A percentile compares a stretch with the other conserved stretches of the same genome.
Evolutionary conservation across 2,888 invertebrate species (phyloP).

Genomic region (Drosophila formosana): DNA sequence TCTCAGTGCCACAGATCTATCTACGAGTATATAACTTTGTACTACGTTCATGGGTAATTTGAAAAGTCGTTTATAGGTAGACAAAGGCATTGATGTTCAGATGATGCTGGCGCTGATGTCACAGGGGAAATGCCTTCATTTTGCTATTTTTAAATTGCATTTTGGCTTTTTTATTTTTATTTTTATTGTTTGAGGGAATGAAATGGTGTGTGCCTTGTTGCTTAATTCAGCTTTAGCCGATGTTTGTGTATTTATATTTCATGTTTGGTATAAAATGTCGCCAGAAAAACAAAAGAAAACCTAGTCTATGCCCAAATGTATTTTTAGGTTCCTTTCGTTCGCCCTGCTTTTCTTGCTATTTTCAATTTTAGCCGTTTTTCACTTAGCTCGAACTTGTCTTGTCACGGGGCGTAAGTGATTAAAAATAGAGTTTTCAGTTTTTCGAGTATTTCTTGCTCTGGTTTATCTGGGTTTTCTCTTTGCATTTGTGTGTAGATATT

Average conservation of each 20-base stretch:
- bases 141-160: slow-evolving; percentile 75
- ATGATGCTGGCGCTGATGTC: slow-evolving; percentile 70
- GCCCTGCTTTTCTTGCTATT: slow-evolving; percentile 62
- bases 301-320: slow-evolving; percentile 43
- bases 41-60: slow-evolving; percentile 32
- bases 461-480: slow-evolving; percentile 12
- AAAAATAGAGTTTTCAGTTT: slow-evolving; percentile 68
- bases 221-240: slow-evolving; percentile 38
- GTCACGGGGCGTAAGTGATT: slow-evolving; percentile 64
- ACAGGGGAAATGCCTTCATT: slow-evolving; percentile 74
- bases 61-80: slow-evolving; percentile 54
- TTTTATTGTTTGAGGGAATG: slow-evolving; percentile 27
- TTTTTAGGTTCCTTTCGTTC: slow-evolving; percentile 57
- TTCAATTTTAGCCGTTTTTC: slow-evolving; percentile 69
- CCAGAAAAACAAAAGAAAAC: slow-evolving; percentile 39
- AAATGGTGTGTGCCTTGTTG: slow-evolving; percentile 31
- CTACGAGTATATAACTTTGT: background rate
- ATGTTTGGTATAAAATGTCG: slow-evolving; percentile 56
- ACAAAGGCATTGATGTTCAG: slow-evolving; percentile 52
- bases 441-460: background rate
- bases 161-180: slow-evolving; percentile 37
- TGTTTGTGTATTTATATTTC: slow-evolving; percentile 23
- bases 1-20: slow-evolving; percentile 15
- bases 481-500: slow-evolving; percentile 3
- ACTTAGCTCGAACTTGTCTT: slow-evolving; percentile 73